These are phyloP conservation scores for Diloba caeruleocephala DNA, from an alignment of 2,888 invertebrate species.

Conservation along the genomic window DNA sequence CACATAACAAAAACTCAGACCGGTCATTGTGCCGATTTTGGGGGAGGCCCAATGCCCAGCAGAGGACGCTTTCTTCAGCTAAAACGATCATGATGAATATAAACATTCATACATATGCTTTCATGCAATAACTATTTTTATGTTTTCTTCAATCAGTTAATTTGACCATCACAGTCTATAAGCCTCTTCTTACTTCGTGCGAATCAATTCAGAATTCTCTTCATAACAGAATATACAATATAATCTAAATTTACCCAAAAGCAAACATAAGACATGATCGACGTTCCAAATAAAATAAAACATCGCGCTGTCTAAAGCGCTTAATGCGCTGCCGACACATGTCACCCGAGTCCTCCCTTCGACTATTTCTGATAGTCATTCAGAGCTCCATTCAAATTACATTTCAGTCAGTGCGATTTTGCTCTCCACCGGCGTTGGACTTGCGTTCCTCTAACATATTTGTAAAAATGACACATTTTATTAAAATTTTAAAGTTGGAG, in stretches of 20 bases:
- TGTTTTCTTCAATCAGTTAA: too few species aligned
- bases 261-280: neutral
- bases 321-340: slow-evolving; percentile 50
- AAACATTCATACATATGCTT: too few species aligned
- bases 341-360: slow-evolving; percentile 71
- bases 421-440: slow-evolving; percentile 24
- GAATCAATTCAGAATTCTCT: too few species aligned
- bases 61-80: too few species aligned
- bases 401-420: slow-evolving; percentile 65
- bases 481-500: slow-evolving; percentile 41
- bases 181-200: too few species aligned
- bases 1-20: too few species aligned
- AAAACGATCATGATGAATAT: too few species aligned
- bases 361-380: slow-evolving; percentile 84
- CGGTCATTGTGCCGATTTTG: too few species aligned
- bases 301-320: slow-evolving; percentile 59
- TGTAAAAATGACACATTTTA: slow-evolving; percentile 26
- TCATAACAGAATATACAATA: too few species aligned
- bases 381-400: slow-evolving; percentile 74
- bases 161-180: too few species aligned
- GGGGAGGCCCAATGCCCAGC: too few species aligned
- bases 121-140: too few species aligned
- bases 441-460: slow-evolving; percentile 11
- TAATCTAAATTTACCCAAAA: neutral
- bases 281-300: slow-evolving; percentile 6